Evolutionary conservation across 2,113 vertebrate genomes (phyloP).

Genomic region (Marmota monax): DNA sequence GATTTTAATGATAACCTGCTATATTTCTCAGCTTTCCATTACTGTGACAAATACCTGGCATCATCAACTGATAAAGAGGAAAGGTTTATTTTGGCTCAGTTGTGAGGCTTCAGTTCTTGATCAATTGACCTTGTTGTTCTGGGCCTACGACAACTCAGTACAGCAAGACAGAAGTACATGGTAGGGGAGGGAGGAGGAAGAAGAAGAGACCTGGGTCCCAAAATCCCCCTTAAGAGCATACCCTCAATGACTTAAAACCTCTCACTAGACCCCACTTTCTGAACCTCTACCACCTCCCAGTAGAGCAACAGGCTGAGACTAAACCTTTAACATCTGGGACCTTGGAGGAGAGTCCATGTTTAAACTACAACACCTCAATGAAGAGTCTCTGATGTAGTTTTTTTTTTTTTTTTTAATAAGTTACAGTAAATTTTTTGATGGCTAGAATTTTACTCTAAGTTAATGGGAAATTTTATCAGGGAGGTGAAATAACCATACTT

Average conservation of each 20-base stretch:
- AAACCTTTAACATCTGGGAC: not conserved
- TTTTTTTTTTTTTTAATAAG: not conserved
- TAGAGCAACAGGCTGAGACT: not conserved
- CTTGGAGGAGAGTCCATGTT: not conserved
- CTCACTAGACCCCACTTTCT: not conserved
- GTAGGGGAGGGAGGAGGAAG: not conserved
- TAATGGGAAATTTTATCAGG: not conserved
- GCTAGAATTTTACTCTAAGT: conserved; percentile 13
- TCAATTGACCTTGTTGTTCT: not conserved
- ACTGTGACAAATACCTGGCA: no score
- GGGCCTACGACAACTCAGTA: not conserved
- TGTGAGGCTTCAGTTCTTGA: not conserved
- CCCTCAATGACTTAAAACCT: not conserved
- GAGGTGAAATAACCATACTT: not conserved
- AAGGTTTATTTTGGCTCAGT: no score
- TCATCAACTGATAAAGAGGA: no score
- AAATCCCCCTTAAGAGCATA: no score
- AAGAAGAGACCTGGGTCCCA: not conserved
- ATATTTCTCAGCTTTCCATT: not conserved
- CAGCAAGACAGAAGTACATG: not conserved
- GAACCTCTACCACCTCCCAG: not conserved
- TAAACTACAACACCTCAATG: not conserved
- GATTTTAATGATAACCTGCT: not conserved
- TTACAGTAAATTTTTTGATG: not conserved
- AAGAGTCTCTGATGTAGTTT: not conserved